Evolutionary conservation across 92 coral and sea anemone genomes (phyloP), one percentile per base, ranked within the genome.

Genomic region (Actinernus sp.): DNA sequence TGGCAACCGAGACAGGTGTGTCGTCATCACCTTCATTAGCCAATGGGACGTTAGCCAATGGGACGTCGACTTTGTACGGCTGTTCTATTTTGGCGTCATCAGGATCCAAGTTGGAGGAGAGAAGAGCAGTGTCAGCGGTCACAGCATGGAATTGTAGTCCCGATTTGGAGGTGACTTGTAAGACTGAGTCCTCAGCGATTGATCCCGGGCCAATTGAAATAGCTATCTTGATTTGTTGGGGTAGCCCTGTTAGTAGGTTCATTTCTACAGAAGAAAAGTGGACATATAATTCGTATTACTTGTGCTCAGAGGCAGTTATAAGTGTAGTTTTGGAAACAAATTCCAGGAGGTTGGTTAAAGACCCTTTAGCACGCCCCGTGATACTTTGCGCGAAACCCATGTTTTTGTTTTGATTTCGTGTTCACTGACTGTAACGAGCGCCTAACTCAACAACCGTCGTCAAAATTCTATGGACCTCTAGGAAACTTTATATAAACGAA

Each of bases 141-240:
- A 83, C 77, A 1, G 86, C 71, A 44, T 78, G 87, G 48, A 94
- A 91, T 11, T 46, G 47, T 13, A 94, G 70, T 1, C 97, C 83
- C 9, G 81, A 84, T 13, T 39, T 83, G 17, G 97, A 87, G 44
- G 84, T 59, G 65, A 94, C 59, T 68, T 94, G 85, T 21, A 94
- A 61, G 18, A 75, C 68, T 2, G 98, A 83, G 28, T 78, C 85
- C 25, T 76, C 76, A n/a, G 88, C 94, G 16, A 94, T 87, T 30
- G 98, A 85, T 0, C 94, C 98, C 3, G 98, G 97, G 4, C 96
- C 98, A 17, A 88, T 86, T 5, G 92, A 87, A 27, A 94, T 75
- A 33, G 92, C 50, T 3, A 91, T 58, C 2, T 74, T 74, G 31
- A 94, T 73, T 9, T 67, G 74, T 53, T 94, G 93, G 0, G 89